These are phyloP conservation scores for Adelosebastes latens DNA, from an alignment of 2,797 vertebrate species.

Conservation along the genomic window DNA sequence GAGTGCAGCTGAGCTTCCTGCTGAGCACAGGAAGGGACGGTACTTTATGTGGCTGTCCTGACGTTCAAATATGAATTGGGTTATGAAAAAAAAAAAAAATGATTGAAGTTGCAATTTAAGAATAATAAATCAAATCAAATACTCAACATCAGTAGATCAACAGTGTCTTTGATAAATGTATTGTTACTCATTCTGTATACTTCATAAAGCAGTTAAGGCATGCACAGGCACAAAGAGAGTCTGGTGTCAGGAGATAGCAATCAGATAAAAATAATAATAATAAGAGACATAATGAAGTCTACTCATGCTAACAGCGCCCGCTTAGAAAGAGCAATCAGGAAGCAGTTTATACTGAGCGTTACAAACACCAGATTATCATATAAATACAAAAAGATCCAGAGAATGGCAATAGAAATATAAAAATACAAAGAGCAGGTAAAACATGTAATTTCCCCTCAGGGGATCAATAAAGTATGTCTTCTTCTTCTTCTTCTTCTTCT, in stretches of 20 bases:
- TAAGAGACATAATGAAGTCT: too few species aligned
- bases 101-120: too few species aligned
- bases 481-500: too few species aligned
- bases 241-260: not conserved
- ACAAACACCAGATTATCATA: constrained; percentile 2
- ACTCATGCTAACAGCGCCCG: too few species aligned
- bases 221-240: constrained; percentile 66
- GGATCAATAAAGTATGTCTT: too few species aligned
- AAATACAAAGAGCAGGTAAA: constrained; percentile 54
- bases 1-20: not conserved
- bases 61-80: not conserved
- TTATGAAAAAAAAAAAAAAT: too few species aligned
- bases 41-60: not conserved
- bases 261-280: too few species aligned
- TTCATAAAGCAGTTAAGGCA: constrained; percentile 54
- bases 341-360: constrained; percentile 35
- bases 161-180: constrained; percentile 21
- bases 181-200: not conserved
- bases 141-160: not conserved
- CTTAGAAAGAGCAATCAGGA: constrained; percentile 18
- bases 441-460: too few species aligned
- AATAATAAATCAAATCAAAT: constrained; percentile 7
- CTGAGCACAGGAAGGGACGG: too few species aligned
- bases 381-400: constrained; percentile 53
- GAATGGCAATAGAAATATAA: constrained; percentile 48